These are phyloP conservation scores for Holothuria leucospilota DNA, from an alignment of 53 echinoderm and acorn worm species.

Conservation along the genomic window DNA sequence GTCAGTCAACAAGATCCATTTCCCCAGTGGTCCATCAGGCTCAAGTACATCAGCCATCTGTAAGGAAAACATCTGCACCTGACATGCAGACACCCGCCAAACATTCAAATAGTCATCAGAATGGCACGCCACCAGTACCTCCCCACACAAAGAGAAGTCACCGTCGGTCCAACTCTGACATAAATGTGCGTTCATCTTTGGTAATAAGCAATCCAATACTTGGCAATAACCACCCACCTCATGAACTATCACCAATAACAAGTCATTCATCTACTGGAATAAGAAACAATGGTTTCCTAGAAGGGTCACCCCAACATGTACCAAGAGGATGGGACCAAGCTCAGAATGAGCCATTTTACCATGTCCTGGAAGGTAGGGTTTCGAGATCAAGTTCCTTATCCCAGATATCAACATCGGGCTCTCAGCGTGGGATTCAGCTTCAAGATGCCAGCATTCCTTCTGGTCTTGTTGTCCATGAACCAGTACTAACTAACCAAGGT, in stretches of 20 bases:
- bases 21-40: conserved; percentile 75
- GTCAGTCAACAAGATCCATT: conserved; percentile 70
- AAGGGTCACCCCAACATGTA: conserved; percentile 27
- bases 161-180: conserved; percentile 36
- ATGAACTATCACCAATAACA: conserved; percentile 34
- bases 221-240: background rate
- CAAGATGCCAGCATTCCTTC: too few relatives aligned
- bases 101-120: conserved; percentile 7
- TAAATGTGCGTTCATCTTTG: conserved; percentile 54
- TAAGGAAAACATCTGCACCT: conserved; percentile 51
- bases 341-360: conserved; percentile 37
- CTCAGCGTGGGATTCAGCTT: conserved; percentile 15
- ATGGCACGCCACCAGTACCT: conserved; percentile 8
- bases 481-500: conserved; percentile 1
- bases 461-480: too few relatives aligned
- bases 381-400: conserved; percentile 46
- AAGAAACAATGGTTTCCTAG: conserved; percentile 32
- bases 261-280: conserved; percentile 21
- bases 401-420: conserved; percentile 44
- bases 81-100: conserved; percentile 28
- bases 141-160: conserved; percentile 64
- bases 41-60: conserved; percentile 55
- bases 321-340: conserved; percentile 1
- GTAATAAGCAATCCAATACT: conserved; percentile 25
- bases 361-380: conserved; percentile 36